phyloP scores from a whole-genome alignment of 1,140 invertebrate species.

The Eriocheir sinensis region DNA sequence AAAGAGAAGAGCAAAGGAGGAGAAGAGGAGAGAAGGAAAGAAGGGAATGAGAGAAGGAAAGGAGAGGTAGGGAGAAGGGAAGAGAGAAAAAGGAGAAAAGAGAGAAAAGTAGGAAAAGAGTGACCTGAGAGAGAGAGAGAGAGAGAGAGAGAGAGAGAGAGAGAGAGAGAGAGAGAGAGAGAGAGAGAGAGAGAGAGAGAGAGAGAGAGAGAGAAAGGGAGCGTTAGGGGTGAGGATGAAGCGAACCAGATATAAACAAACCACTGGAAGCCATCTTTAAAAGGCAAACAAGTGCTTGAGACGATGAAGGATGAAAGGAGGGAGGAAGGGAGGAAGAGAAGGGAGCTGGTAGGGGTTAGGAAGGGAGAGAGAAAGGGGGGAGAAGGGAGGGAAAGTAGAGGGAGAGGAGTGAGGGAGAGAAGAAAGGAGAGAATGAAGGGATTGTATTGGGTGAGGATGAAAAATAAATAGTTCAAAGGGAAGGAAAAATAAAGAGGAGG shows the following conservation, averaged over 20 bases:
- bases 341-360: not conserved
- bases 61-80: not conserved
- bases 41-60: not conserved
- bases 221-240: conserved; percentile 1
- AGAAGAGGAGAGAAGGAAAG: too few species aligned
- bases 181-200: not conserved
- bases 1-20: too few species aligned
- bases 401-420: not conserved
- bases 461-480: not conserved
- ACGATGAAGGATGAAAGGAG: not conserved
- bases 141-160: not conserved
- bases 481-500: not conserved
- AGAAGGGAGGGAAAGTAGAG: not conserved
- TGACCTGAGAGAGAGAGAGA: not conserved
- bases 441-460: not conserved
- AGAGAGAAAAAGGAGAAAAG: not conserved
- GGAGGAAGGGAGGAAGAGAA: not conserved
- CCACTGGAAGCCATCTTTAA: conserved; percentile 15
- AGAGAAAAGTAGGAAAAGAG: too few species aligned
- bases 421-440: not conserved
- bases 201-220: not conserved
- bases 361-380: not conserved
- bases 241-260: conserved; percentile 3
- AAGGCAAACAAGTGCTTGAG: conserved; percentile 10
- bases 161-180: not conserved